phyloP scores from a whole-genome alignment of 2,797 vertebrate genomes.

The Jordanella pulchra region DNA sequence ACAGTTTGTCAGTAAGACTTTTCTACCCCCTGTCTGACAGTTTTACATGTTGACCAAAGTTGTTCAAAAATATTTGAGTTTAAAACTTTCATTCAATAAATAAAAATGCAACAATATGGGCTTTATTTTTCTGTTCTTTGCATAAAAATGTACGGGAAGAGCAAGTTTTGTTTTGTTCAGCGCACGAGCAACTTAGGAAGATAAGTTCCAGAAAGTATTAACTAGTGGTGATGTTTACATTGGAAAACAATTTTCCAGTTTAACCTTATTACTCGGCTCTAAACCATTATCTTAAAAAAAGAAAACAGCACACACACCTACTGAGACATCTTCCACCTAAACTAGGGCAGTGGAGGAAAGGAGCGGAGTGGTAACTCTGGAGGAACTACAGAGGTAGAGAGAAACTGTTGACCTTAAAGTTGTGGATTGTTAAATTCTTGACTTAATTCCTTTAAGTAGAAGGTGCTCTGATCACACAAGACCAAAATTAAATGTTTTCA shows the following conservation, averaged over 20 bases:
- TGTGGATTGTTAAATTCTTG: too few species aligned
- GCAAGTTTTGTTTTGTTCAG: background rate
- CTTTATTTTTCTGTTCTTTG: conserved; percentile 11
- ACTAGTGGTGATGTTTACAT: background rate
- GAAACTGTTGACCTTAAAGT: background rate
- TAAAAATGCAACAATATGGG: conserved; percentile 21
- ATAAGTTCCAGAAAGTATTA: background rate
- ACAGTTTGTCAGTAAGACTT: conserved; percentile 34
- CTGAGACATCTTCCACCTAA: background rate
- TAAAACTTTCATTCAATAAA: conserved; percentile 58
- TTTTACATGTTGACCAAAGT: conserved; percentile 71
- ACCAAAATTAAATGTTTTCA: too few species aligned
- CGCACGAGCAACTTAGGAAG: background rate
- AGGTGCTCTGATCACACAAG: background rate
- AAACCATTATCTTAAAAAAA: background rate
- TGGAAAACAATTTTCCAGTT: background rate
- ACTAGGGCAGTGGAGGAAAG: background rate
- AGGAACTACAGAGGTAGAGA: background rate
- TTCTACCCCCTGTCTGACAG: conserved; percentile 49
- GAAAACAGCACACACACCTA: background rate
- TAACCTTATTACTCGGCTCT: background rate
- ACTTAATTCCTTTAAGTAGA: too few species aligned
- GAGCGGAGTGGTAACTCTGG: background rate
- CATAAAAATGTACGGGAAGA: background rate
- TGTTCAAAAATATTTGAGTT: conserved; percentile 59